A percentile compares a stretch with the other conserved stretches of the same genome.
Evolutionary conservation across 2,797 vertebrate species (phyloP).

Genomic region (Denticeps clupeoides): DNA sequence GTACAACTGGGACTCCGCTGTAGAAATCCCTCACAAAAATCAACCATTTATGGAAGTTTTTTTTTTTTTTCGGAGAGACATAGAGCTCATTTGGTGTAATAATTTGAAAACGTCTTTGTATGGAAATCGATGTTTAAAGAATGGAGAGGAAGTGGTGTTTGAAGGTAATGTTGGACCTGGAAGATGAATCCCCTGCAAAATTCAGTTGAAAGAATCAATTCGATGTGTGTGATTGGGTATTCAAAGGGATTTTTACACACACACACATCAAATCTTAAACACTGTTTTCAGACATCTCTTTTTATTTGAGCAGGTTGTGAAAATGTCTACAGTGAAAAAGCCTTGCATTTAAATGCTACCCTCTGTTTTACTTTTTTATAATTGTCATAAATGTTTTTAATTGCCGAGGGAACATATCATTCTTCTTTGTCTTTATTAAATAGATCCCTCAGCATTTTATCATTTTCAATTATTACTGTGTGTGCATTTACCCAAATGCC

Average conservation of each 20-base stretch:
- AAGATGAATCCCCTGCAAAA: constrained; percentile 40
- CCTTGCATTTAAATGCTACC: too few species aligned
- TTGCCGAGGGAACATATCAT: not conserved
- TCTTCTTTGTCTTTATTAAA: not conserved
- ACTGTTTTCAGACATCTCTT: too few species aligned
- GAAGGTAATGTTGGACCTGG: constrained; percentile 40
- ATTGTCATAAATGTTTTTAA: constrained; percentile 12
- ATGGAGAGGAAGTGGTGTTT: constrained; percentile 32
- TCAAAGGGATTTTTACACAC: constrained; percentile 38
- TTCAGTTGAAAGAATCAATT: constrained; percentile 41
- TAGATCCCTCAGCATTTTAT: not conserved
- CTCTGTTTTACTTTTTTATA: constrained; percentile 27
- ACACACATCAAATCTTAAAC: too few species aligned
- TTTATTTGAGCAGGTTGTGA: too few species aligned
- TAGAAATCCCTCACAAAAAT: constrained; percentile 30
- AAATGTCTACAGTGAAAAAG: too few species aligned
- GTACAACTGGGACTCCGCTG: constrained; percentile 16
- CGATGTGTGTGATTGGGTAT: constrained; percentile 37
- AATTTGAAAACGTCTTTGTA: constrained; percentile 46
- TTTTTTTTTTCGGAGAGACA: constrained; percentile 29
- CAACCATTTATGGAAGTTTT: constrained; percentile 38
- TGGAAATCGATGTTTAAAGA: constrained; percentile 9
- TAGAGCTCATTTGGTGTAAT: constrained; percentile 39
- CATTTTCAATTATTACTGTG: not conserved
- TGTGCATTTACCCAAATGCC: not conserved